Evolutionary conservation across 2,797 vertebrate species (phyloP).

Genomic region (Adelosebastes latens): DNA sequence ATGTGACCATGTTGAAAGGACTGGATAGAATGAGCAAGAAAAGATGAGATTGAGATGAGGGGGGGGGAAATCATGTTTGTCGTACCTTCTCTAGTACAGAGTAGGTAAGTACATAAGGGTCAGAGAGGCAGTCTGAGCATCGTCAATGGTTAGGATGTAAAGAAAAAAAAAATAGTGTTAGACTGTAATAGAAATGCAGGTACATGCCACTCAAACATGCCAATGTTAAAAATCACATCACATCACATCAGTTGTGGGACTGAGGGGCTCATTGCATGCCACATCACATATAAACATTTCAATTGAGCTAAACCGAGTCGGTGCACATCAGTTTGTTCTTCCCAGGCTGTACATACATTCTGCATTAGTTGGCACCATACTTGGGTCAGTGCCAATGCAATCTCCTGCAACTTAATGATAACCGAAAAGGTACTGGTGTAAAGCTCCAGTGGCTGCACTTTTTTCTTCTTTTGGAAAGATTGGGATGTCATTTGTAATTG

Average conservation of each 20-base stretch:
- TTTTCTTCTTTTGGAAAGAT: neutral
- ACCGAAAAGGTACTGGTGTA: neutral
- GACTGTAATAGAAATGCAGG: neutral
- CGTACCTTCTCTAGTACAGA: neutral
- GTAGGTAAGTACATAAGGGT: too few species aligned
- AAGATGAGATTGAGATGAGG: too few species aligned
- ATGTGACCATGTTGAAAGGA: neutral
- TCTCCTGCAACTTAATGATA: neutral
- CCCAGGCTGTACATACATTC: slow-evolving; percentile 24
- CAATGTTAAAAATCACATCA: neutral
- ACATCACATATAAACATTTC: slow-evolving; percentile 46
- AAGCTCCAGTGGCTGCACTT: neutral
- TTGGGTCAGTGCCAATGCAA: slow-evolving; percentile 4
- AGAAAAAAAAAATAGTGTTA: too few species aligned
- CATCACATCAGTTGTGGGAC: neutral
- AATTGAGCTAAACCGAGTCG: neutral
- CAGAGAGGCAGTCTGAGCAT: neutral
- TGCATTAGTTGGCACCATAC: slow-evolving; percentile 5
- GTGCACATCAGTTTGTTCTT: slow-evolving; percentile 47
- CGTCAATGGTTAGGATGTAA: neutral
- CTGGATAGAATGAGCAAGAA: neutral
- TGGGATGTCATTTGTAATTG: neutral
- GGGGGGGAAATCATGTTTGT: too few species aligned
- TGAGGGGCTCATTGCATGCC: slow-evolving; percentile 46
- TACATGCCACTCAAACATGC: neutral